Conservation (phyloP, 2,888 invertebrate genomes). For the Uropetala carovei region DNA sequence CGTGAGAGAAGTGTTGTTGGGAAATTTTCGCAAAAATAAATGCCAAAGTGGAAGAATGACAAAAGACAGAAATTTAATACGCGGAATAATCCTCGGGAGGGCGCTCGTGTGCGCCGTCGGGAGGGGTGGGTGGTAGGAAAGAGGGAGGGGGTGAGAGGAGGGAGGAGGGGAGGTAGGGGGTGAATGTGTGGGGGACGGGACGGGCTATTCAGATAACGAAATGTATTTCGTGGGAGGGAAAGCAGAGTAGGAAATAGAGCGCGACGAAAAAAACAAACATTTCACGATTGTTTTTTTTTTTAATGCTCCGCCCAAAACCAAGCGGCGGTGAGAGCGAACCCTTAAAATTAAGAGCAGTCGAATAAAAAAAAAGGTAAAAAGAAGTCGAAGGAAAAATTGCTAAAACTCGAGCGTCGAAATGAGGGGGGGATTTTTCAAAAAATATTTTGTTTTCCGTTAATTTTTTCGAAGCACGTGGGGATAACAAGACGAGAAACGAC, state of each 20-base stretch:
- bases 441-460: not conserved
- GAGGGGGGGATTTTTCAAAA: not conserved
- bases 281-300: too few relatives aligned
- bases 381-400: not conserved
- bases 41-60: constrained; percentile 36
- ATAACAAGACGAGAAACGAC: not conserved
- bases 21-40: constrained; percentile 47
- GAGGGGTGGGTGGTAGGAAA: not conserved
- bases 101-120: not conserved
- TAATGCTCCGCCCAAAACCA: not conserved
- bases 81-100: constrained; percentile 33
- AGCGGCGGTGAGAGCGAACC: not conserved
- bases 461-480: not conserved
- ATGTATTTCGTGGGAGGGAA: not conserved
- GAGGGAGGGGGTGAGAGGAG: too few relatives aligned
- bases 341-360: not conserved
- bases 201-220: constrained; percentile 10
- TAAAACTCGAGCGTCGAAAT: not conserved
- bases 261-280: not conserved
- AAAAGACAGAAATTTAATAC: constrained; percentile 49
- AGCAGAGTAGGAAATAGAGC: not conserved
- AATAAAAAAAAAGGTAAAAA: not conserved
- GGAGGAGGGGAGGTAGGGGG: too few relatives aligned
- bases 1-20: constrained; percentile 23
- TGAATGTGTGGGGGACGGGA: not conserved